These are phyloP conservation scores for Callionymus lyra DNA, from an alignment of 2,113 vertebrate species.

Conservation along the genomic window DNA sequence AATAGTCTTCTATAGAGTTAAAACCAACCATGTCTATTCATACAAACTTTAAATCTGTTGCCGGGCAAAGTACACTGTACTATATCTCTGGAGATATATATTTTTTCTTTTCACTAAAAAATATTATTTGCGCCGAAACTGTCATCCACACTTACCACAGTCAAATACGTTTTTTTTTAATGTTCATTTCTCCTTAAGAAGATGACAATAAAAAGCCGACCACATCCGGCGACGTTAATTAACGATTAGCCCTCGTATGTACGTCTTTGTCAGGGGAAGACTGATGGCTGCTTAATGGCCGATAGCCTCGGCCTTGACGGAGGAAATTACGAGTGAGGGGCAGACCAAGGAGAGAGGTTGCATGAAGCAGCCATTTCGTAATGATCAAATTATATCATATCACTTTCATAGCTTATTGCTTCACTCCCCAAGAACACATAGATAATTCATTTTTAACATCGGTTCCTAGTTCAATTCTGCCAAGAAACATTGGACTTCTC, in stretches of 20 bases:
- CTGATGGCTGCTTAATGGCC: constrained; percentile 43
- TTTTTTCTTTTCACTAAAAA: constrained; percentile 4
- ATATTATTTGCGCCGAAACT: constrained; percentile 18
- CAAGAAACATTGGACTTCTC: constrained; percentile 3
- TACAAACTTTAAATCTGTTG: too few species aligned
- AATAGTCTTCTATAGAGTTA: too few species aligned
- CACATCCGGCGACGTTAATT: constrained; percentile 37
- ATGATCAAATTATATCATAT: constrained; percentile 38
- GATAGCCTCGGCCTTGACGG: constrained; percentile 40
- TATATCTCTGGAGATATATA: too few species aligned
- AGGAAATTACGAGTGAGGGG: constrained; percentile 23
- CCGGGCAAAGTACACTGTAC: too few species aligned
- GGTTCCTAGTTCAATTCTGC: constrained; percentile 11
- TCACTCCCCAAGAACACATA: constrained; percentile 18
- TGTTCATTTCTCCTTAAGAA: constrained; percentile 52
- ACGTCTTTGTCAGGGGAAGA: constrained; percentile 38
- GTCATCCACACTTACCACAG: constrained; percentile 10
- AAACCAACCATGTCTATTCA: too few species aligned
- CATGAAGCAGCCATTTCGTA: constrained; percentile 32
- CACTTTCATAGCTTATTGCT: constrained; percentile 19
- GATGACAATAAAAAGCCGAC: constrained; percentile 46
- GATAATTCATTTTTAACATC: constrained; percentile 18
- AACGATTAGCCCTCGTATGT: constrained; percentile 46
- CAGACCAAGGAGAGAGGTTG: constrained; percentile 37
- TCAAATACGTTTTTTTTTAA: constrained; percentile 35